Percentiles rank a stretch among this genome's conserved stretches.
Conservation (phyloP, 1,140 invertebrate genomes). For the Cheumatopsyche charites region DNA sequence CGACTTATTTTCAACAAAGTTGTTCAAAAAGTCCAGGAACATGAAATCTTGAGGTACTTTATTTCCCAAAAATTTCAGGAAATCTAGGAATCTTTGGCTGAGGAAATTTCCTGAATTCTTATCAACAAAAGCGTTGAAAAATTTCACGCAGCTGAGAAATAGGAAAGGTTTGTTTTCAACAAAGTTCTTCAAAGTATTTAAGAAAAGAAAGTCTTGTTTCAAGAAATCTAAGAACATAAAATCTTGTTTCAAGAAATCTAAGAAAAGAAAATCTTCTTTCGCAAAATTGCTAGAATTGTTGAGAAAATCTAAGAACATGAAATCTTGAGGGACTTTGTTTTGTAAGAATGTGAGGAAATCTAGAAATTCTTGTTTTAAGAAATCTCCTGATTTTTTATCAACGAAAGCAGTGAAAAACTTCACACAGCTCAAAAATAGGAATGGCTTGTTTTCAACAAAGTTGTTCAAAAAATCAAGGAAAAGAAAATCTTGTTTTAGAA, state of each 20-base stretch:
- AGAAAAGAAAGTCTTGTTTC: slow-evolving; percentile 18
- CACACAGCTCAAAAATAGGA: slow-evolving; percentile 15
- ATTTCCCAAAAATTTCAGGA: slow-evolving; percentile 8
- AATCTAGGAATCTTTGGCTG: background rate
- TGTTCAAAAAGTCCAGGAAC: background rate
- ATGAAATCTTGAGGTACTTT: background rate
- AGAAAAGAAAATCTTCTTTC: background rate
- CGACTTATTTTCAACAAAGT: background rate
- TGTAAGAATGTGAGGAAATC: background rate
- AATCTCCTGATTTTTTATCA: background rate
- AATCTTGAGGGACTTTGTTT: slow-evolving; percentile 5
- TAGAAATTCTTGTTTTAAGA: slow-evolving; percentile 8
- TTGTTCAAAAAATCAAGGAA: background rate
- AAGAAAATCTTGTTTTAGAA: slow-evolving; percentile 10
- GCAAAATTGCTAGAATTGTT: background rate
- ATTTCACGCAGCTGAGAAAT: slow-evolving; percentile 6
- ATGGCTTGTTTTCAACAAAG: slow-evolving; percentile 11
- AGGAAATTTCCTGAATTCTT: background rate
- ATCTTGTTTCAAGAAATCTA: slow-evolving; percentile 19
- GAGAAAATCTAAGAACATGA: slow-evolving; percentile 12
- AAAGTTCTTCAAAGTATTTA: slow-evolving; percentile 9
- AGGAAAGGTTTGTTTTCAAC: slow-evolving; percentile 8
- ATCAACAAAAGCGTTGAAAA: background rate
- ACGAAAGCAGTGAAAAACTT: background rate
- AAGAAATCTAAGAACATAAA: slow-evolving; percentile 9